Evolutionary conservation across 2,113 vertebrate genomes (phyloP), one percentile per base, ranked within the genome.

Genomic region (Amblyopsis rosae): DNA sequence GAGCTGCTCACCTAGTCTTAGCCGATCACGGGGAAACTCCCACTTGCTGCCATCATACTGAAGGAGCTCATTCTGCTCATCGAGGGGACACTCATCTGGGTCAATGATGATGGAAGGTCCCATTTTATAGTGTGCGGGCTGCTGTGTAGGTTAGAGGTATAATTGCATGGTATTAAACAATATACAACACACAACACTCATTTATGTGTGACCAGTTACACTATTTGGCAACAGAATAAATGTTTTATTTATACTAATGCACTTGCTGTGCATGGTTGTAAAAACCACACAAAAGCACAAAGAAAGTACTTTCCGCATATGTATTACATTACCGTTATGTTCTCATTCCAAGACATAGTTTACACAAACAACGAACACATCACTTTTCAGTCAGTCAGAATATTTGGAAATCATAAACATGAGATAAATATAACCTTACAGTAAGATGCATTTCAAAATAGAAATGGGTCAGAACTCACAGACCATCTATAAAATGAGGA

Each of bases 21-120:
- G 92, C 9, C 95, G 92, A 67, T 98, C 96, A 10, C 95, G 87
- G 0, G 96, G 96, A 88, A 98, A 98, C 88, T 98, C 96, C 96
- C 96, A 98, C 75, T 96, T 96, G 62, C 87, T 96, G 92, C 94
- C 93, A 81, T 98, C 96, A 0, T 98, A 98, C 53, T 95, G 96
- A 35, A 98, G 92, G 2, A 94, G 94, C 0, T 98, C 95, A 12
- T 94, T 95, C 82, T 98, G 96, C 84, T 98, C 95, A 0, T 96
- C 94, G 0, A 97, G 91, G 0, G 96, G 94, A 88, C 95, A 94
- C 86, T 96, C 95, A 45, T 96, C 96, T 0, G 95, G 96, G 86
- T 98, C 96, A 90, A 98, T 95, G 80, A 98, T 97, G 64, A 98
- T 98, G 0, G 96, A 98, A 45, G 97, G 92, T 19, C 96, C 95